phyloP scores from a whole-genome alignment of 2,888 invertebrate genomes.

The Heliconius erato region DNA sequence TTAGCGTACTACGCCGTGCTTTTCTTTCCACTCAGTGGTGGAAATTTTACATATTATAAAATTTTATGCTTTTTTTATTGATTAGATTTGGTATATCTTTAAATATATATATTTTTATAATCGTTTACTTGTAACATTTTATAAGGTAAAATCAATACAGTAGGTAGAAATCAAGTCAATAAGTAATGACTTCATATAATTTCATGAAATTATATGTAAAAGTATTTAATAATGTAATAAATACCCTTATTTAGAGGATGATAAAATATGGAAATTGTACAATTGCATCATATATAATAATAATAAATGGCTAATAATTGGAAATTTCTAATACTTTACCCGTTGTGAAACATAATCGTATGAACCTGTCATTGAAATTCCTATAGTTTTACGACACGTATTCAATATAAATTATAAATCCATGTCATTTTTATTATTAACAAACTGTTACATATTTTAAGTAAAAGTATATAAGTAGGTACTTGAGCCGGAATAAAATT shows the following conservation, averaged over 20 bases:
- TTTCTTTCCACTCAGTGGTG: no score
- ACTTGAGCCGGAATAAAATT: background rate
- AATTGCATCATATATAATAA: background rate
- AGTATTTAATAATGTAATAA: background rate
- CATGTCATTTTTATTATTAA: background rate
- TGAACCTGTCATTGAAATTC: background rate
- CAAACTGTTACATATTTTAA: no score
- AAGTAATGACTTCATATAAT: background rate
- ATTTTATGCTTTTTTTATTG: no score
- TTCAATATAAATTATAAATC: background rate
- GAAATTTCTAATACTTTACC: background rate
- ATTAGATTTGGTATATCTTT: no score
- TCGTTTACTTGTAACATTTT: no score
- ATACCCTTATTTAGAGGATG: no score
- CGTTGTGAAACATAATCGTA: background rate
- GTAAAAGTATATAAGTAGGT: no score
- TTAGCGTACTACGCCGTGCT: no score
- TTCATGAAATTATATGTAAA: background rate
- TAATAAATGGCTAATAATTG: background rate
- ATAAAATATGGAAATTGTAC: background rate
- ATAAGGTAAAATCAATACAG: no score
- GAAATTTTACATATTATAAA: no score
- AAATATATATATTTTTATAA: no score
- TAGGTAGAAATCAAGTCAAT: background rate
- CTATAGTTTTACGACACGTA: background rate